Percentiles rank a stretch among this genome's conserved stretches.
These are phyloP conservation scores for Scylla paramamosain DNA, from an alignment of 1,140 invertebrate genomes.

Conservation along the genomic window DNA sequence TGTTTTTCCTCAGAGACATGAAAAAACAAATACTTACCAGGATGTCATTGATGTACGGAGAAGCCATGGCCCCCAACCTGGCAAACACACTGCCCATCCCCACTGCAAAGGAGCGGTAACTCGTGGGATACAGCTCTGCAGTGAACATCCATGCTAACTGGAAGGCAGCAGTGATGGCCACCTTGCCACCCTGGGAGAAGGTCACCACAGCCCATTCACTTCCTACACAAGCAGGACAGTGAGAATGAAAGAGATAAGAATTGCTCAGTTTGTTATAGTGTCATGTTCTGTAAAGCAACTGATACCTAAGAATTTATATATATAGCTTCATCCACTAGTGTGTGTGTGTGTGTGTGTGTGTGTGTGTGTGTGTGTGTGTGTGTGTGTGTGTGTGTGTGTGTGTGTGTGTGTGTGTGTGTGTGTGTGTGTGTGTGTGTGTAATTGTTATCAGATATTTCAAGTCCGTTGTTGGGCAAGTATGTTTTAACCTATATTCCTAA, in stretches of 20 bases:
- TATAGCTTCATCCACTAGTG: too few species aligned
- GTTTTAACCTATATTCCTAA: too few species aligned
- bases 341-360: neutral
- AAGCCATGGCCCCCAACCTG: neutral
- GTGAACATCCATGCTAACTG: constrained; percentile 41
- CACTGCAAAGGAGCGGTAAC: constrained; percentile 8
- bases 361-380: constrained; percentile 36
- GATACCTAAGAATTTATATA: too few species aligned
- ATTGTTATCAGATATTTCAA: too few species aligned
- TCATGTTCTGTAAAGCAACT: too few species aligned
- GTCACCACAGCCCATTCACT: neutral
- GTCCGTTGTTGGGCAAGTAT: too few species aligned
- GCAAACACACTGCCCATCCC: constrained; percentile 21
- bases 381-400: constrained; percentile 43
- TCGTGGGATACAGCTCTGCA: constrained; percentile 44
- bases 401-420: constrained; percentile 43
- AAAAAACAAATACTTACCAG: constrained; percentile 34
- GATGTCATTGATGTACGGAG: constrained; percentile 51
- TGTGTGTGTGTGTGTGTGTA: constrained; percentile 40
- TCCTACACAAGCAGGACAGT: neutral
- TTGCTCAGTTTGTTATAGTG: too few species aligned
- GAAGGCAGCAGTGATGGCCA: constrained; percentile 46
- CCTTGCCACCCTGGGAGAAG: constrained; percentile 39
- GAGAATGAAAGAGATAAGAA: too few species aligned
- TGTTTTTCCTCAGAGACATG: too few species aligned